phyloP scores from a whole-genome alignment of 2,888 invertebrate genomes.

The Abrostola triplasia region DNA sequence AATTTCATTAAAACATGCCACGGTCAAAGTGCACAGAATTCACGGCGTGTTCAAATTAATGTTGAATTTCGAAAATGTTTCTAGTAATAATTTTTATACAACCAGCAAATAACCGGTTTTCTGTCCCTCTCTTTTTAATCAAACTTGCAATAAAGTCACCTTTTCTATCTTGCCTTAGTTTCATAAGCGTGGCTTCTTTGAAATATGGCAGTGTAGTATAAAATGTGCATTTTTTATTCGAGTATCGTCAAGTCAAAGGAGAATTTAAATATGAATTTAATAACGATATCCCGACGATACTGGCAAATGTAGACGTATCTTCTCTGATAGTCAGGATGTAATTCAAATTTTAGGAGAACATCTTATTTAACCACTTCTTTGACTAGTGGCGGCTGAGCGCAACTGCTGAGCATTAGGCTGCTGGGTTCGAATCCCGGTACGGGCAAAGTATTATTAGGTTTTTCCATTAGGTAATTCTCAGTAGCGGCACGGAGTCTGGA shows the following conservation, averaged over 20 bases:
- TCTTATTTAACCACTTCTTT: background rate
- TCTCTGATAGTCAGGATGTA: background rate
- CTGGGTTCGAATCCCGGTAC: too few species aligned
- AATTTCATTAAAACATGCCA: constrained; percentile 37
- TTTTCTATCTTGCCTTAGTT: constrained; percentile 67
- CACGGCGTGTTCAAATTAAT: constrained; percentile 21
- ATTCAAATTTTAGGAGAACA: background rate
- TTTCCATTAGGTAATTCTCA: too few species aligned
- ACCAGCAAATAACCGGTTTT: constrained; percentile 55
- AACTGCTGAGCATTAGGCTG: too few species aligned
- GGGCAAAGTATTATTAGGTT: too few species aligned
- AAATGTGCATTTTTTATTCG: constrained; percentile 27
- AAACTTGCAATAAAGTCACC: constrained; percentile 70
- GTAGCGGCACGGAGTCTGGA: too few species aligned
- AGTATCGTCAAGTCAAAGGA: constrained; percentile 14
- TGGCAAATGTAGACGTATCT: constrained; percentile 6
- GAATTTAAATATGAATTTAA: constrained; percentile 16
- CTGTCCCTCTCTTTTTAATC: constrained; percentile 66
- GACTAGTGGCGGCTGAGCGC: too few species aligned
- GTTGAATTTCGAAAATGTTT: constrained; percentile 32
- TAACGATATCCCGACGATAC: background rate
- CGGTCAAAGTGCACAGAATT: constrained; percentile 18
- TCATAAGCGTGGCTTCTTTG: constrained; percentile 69
- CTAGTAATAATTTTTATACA: constrained; percentile 61
- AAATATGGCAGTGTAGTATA: constrained; percentile 52